Evolutionary conservation across 2,888 invertebrate species (phyloP), one percentile per base, ranked within the genome.

Genomic region (Sarcophaga carnaria): DNA sequence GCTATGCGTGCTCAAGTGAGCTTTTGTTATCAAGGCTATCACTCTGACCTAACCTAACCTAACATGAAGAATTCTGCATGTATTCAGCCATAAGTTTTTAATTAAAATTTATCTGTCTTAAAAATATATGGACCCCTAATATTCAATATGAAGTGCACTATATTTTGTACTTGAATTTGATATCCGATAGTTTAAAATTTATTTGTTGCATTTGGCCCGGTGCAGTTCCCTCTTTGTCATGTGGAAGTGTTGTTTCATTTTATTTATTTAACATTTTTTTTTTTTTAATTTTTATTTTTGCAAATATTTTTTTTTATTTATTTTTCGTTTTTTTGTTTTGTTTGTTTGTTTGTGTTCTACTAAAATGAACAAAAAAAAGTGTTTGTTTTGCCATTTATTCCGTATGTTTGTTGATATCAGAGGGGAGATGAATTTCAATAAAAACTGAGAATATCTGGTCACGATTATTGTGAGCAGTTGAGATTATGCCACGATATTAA

Each of bases 171-270:
- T 76, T 80, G 76, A 83, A 67, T 87, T 82, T 82, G 79, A 87
- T 84, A 87, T 84, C 84, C 87, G 84, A 87, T 84, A 82, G 80
- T 78, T 83, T 81, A 77, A 81, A 74, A 86, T 86, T 86, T 79
- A 87, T 83, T 67, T 79, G 66, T 79, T 66, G 47, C 74, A 74
- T 63, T 54, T 85, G 63, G 69, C 66, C 17, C 64, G 63, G 12
- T 64, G 59, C 60, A 78, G 75, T 81, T 84, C 83, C 83, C 86
- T 87, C 83, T 54, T 79, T 82, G 87, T 84, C 63, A 84, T 71
- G 60, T 87, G 84, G 79, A 87, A 87, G 84, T 84, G 76, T 82
- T 71, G 6, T 86, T 78, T 27, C 8, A 37, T 54, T 62, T 66
- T 69, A 12, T 71, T 49, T 54, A 54, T 54, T 54, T 1, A 49